These are phyloP conservation scores for Drosophila bocki DNA, from an alignment of 1,140 invertebrate genomes.

Conservation along the genomic window DNA sequence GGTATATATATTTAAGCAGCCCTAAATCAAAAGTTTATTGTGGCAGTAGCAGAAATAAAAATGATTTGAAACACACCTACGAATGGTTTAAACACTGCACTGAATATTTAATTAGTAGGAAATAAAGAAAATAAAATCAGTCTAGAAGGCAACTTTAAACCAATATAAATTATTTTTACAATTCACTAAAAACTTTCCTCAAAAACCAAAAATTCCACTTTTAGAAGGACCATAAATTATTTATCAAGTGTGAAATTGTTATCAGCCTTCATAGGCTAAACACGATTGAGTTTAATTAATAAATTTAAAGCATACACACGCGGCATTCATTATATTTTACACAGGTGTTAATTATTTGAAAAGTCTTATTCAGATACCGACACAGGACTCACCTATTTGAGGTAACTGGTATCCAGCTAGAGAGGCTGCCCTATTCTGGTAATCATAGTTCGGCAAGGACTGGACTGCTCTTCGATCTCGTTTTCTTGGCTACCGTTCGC, in stretches of 20 bases:
- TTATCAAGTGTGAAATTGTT: background rate
- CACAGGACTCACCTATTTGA: conserved; percentile 44
- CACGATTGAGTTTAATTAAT: background rate
- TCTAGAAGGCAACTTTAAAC: background rate
- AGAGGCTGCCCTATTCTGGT: conserved; percentile 57
- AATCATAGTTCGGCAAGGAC: conserved; percentile 49
- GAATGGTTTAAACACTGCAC: background rate
- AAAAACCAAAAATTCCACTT: background rate
- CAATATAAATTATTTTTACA: background rate
- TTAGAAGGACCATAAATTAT: conserved; percentile 30
- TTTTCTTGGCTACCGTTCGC: conserved; percentile 42
- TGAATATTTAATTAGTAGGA: background rate
- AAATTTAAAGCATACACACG: conserved; percentile 1
- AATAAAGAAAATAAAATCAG: no score
- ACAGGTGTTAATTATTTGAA: background rate
- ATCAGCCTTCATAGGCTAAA: background rate
- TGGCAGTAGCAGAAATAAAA: conserved; percentile 22
- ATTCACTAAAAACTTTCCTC: background rate
- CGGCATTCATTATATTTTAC: background rate
- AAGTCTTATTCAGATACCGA: no score
- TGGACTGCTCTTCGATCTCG: conserved; percentile 2
- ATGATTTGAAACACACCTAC: background rate
- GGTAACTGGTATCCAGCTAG: conserved; percentile 54
- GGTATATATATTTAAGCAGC: conserved; percentile 16
- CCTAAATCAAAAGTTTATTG: conserved; percentile 27